Evolutionary conservation across 2,888 invertebrate species (phyloP).

Genomic region (Vanessa cardui): DNA sequence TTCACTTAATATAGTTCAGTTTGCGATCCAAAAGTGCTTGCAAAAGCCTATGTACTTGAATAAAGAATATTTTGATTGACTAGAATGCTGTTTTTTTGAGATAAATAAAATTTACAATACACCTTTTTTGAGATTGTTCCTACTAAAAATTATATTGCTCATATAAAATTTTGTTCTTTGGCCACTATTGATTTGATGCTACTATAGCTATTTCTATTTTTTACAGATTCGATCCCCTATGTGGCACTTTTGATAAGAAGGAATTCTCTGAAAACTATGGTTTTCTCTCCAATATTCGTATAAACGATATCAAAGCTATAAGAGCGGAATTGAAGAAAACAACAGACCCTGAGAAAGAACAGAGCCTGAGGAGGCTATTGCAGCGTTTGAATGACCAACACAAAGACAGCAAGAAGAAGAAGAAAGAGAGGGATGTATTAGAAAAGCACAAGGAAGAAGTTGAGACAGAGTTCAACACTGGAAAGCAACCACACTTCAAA

Average conservation of each 20-base stretch:
- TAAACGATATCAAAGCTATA: slow-evolving; percentile 86
- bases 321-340: slow-evolving; percentile 84
- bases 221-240: slow-evolving; percentile 90
- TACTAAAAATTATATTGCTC: too few relatives aligned
- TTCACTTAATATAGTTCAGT: too few relatives aligned
- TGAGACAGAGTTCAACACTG: slow-evolving; percentile 82
- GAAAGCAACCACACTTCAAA: slow-evolving; percentile 87
- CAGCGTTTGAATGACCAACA: slow-evolving; percentile 91
- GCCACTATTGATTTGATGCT: neutral
- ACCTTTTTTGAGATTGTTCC: too few relatives aligned
- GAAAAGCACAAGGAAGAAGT: slow-evolving; percentile 82
- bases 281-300: slow-evolving; percentile 88
- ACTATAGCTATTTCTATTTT: neutral
- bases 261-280: slow-evolving; percentile 89
- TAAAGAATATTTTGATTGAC: too few relatives aligned
- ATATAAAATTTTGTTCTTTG: too few relatives aligned
- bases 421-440: slow-evolving; percentile 73
- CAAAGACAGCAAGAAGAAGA: slow-evolving; percentile 83
- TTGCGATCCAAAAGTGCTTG: too few relatives aligned
- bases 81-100: too few relatives aligned
- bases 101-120: too few relatives aligned
- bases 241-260: slow-evolving; percentile 89
- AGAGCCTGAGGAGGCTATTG: slow-evolving; percentile 86
- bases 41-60: too few relatives aligned
- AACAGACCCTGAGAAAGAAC: slow-evolving; percentile 84